Conservation (phyloP, 1,140 invertebrate species). For the Hylyphantes graminicola region DNA sequence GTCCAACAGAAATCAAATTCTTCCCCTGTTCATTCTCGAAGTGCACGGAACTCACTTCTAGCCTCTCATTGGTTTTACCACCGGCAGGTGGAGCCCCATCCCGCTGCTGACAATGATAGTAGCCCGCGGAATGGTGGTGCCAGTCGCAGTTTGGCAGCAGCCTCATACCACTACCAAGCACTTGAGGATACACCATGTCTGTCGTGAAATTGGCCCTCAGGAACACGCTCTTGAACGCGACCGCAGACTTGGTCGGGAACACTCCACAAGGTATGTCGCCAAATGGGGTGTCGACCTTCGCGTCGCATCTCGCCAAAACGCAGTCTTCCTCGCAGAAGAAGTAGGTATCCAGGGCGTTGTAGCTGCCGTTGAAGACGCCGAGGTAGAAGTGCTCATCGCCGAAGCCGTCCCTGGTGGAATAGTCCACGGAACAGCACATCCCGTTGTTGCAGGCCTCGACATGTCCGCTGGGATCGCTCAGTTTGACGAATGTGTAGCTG, state of each 20-base stretch:
- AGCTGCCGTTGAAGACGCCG: slow-evolving; percentile 33
- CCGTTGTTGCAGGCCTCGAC: slow-evolving; percentile 59
- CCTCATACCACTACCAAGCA: not conserved
- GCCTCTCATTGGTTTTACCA: no score
- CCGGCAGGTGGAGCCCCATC: no score
- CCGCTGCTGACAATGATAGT: not conserved
- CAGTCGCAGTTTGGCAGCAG: not conserved
- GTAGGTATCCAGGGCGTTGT: not conserved
- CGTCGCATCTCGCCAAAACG: slow-evolving; percentile 35
- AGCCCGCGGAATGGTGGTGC: not conserved
- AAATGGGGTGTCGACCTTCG: not conserved
- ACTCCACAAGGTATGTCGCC: not conserved
- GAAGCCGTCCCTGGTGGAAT: not conserved
- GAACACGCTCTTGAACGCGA: not conserved
- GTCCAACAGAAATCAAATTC: not conserved
- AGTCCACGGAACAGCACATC: slow-evolving; percentile 59
- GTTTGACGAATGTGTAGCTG: slow-evolving; percentile 41
- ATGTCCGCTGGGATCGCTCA: slow-evolving; percentile 1
- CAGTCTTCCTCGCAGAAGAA: slow-evolving; percentile 30
- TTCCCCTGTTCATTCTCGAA: slow-evolving; percentile 9
- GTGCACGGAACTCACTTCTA: not conserved
- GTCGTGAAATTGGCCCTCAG: slow-evolving; percentile 41
- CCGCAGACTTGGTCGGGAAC: slow-evolving; percentile 27
- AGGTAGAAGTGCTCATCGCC: slow-evolving; percentile 26
- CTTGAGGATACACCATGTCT: slow-evolving; percentile 9